Percentiles rank a stretch among this genome's conserved stretches.
Evolutionary conservation across 2,888 invertebrate species (phyloP).

Genomic region (Blastobasis adustella): DNA sequence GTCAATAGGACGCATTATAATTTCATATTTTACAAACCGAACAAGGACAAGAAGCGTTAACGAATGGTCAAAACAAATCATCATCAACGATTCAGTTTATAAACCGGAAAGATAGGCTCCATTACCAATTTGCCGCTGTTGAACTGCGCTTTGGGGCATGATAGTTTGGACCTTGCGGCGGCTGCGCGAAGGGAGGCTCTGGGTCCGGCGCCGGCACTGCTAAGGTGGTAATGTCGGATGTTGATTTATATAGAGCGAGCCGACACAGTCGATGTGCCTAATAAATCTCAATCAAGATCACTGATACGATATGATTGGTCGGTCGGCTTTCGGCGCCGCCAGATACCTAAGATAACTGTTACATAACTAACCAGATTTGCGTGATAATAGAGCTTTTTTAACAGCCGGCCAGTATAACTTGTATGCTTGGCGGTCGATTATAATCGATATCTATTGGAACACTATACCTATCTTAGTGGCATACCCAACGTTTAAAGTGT

Average conservation of each 20-base stretch:
- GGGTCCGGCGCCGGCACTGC: neutral
- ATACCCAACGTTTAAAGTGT: too few relatives aligned
- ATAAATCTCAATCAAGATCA: slow-evolving; percentile 71
- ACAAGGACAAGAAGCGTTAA: slow-evolving; percentile 36
- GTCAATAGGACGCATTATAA: neutral
- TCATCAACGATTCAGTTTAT: slow-evolving; percentile 23
- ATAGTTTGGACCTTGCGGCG: slow-evolving; percentile 6
- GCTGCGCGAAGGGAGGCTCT: neutral
- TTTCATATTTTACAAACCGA: neutral
- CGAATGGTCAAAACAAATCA: slow-evolving; percentile 51
- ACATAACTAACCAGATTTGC: slow-evolving; percentile 18
- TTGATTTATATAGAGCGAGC: slow-evolving; percentile 32
- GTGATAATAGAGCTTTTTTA: slow-evolving; percentile 13
- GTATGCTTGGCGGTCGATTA: too few relatives aligned
- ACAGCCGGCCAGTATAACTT: too few relatives aligned
- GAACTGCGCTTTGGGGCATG: neutral
- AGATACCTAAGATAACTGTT: slow-evolving; percentile 31
- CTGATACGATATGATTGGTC: slow-evolving; percentile 48
- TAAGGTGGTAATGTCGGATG: slow-evolving; percentile 7
- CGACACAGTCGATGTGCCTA: slow-evolving; percentile 45
- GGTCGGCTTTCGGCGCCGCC: slow-evolving; percentile 46
- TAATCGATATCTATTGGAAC: too few relatives aligned
- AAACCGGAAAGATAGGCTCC: slow-evolving; percentile 32
- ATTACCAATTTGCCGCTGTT: slow-evolving; percentile 16
- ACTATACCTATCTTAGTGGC: too few relatives aligned